Evolutionary conservation across 2,797 vertebrate species (phyloP).

Genomic region (Micrastur ruficollis): DNA sequence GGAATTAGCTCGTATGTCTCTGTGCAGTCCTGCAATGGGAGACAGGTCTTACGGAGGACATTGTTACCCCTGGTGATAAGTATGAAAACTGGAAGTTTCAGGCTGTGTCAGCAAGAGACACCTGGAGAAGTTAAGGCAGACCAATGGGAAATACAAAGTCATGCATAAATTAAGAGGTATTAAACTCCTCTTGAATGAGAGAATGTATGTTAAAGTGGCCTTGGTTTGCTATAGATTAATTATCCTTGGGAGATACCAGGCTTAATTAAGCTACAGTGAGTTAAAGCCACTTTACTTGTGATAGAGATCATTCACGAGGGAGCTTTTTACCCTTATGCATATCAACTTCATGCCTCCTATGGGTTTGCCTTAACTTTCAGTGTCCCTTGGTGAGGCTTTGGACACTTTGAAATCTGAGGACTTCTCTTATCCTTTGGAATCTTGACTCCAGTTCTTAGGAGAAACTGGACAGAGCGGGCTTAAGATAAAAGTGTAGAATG

Average conservation of each 20-base stretch:
- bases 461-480: background rate
- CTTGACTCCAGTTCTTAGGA: background rate
- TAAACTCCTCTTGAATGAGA: background rate
- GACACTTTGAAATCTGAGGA: background rate
- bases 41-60: background rate
- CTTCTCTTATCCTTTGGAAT: slow-evolving; percentile 6
- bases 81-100: background rate
- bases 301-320: background rate
- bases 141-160: background rate
- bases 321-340: background rate
- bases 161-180: background rate
- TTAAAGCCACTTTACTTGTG: slow-evolving; percentile 22
- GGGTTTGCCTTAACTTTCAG: background rate
- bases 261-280: slow-evolving; percentile 44
- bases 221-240: slow-evolving; percentile 49
- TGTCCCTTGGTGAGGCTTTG: background rate
- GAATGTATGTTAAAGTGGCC: background rate
- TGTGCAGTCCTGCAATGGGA: background rate
- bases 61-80: fast-evolving
- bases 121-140: background rate
- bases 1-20: background rate
- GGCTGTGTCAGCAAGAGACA: background rate
- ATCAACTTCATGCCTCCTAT: background rate
- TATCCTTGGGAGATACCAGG: slow-evolving; percentile 12
- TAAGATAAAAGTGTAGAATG: background rate